Evolutionary conservation across 2,797 vertebrate species (phyloP), one percentile per base, ranked within the genome.

Genomic region (Crenuchus spilurus): DNA sequence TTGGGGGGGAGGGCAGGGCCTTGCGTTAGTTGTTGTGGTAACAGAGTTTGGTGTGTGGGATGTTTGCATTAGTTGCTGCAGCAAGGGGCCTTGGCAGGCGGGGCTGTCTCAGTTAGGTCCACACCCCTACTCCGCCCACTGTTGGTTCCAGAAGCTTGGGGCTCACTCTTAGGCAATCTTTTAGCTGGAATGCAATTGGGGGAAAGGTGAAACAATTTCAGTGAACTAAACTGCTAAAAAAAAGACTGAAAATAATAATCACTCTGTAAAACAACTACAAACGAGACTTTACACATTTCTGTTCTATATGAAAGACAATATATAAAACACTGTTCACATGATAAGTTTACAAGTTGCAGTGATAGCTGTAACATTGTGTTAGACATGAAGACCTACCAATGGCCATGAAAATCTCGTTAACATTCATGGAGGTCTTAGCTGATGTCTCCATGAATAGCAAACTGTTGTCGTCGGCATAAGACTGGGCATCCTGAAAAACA

Each of bases 331-430:
- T 33, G 3, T 49, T 51, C 20, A 16, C 14, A 41, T 20, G 16
- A 11, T 6, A 9, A 18, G 14, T 35, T 44, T 48, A 42, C 2
- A 42, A 49, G 28, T 41, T 2, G 6, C 49, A 42, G 1, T 51
- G 66, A 54, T 51, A 0, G 2, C 22, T n/a, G 33, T 0, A 60
- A 61, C 42, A 68, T 4, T 30, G n/a, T 35, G 6, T 1, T 24
- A 20, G 28, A 46, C n/a, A 55, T 39, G 20, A 72, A 72, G 44
- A 88, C 95, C 86, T 89, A 99, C 98, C 97, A 87, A 99, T 99
- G 88, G 96, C 97, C 97, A 98, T 96, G 91, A 99, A 99, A 92
- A 99, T 97, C 94, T 99, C 97, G 84, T 98, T 98, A 86, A 99
- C 97, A 64, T 99, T 99, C 95, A 98, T 94, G 74, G 98, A 97